A percentile compares a stretch with the other conserved stretches of the same genome.
Conservation (phyloP, 2,888 invertebrate genomes). For the Mythimna pallens region DNA sequence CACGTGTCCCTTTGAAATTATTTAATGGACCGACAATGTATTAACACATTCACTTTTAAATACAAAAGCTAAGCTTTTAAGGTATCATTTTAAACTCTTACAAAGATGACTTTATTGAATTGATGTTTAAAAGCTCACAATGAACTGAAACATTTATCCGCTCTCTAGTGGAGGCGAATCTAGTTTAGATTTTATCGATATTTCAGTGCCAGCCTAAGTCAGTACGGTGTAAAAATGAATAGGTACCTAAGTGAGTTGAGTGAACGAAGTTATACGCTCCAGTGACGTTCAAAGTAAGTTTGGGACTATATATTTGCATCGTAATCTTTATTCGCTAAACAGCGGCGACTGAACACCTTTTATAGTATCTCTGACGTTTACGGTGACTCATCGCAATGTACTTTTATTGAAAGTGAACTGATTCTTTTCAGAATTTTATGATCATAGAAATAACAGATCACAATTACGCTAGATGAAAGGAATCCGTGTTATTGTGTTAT, state of each 20-base stretch:
- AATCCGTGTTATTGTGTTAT: slow-evolving; percentile 54
- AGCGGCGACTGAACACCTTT: slow-evolving; percentile 42
- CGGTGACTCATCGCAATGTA: slow-evolving; percentile 63
- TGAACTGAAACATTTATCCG: slow-evolving; percentile 37
- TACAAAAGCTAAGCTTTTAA: slow-evolving; percentile 26
- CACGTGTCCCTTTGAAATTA: slow-evolving; percentile 33
- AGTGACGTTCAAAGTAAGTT: slow-evolving; percentile 47
- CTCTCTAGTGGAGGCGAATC: slow-evolving; percentile 34
- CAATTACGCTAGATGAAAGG: slow-evolving; percentile 63
- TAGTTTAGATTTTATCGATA: slow-evolving; percentile 48
- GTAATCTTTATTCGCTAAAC: slow-evolving; percentile 58
- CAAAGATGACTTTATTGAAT: slow-evolving; percentile 44
- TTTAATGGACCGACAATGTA: slow-evolving; percentile 16
- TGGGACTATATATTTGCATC: slow-evolving; percentile 59
- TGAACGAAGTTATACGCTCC: slow-evolving; percentile 42
- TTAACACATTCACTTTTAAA: neutral
- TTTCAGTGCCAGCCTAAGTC: slow-evolving; percentile 28
- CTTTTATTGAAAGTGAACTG: slow-evolving; percentile 71
- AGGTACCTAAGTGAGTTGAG: slow-evolving; percentile 43
- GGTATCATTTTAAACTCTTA: slow-evolving; percentile 13
- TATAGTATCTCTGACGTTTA: slow-evolving; percentile 39
- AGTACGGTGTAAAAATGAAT: slow-evolving; percentile 53
- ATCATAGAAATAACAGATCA: slow-evolving; percentile 61
- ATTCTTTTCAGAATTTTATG: slow-evolving; percentile 68
- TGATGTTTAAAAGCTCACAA: slow-evolving; percentile 35